Evolutionary conservation across 2,797 vertebrate genomes (phyloP).

Genomic region (Halcyon badia): DNA sequence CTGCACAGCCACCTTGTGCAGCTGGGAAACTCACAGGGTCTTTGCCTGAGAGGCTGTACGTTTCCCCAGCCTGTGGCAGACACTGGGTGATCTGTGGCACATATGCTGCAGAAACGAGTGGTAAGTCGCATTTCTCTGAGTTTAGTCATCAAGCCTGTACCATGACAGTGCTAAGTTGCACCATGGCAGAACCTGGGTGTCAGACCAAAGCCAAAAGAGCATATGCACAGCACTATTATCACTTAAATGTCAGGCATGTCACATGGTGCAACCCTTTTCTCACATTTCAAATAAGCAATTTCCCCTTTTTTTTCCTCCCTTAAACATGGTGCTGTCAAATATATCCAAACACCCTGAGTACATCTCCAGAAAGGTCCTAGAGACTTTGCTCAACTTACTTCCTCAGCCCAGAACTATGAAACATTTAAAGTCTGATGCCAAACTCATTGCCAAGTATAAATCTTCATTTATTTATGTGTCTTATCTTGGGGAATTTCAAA

Average conservation of each 20-base stretch:
- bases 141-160: constrained; percentile 51
- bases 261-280: constrained; percentile 51
- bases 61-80: not conserved
- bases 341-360: constrained; percentile 46
- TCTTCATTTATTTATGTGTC: constrained; percentile 64
- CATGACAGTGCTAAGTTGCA: constrained; percentile 55
- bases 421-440: constrained; percentile 54
- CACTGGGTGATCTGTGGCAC: constrained; percentile 34
- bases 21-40: constrained; percentile 24
- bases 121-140: constrained; percentile 25
- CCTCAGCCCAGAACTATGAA: constrained; percentile 62
- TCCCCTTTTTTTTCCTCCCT: constrained; percentile 39
- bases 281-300: constrained; percentile 45
- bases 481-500: constrained; percentile 68
- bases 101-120: constrained; percentile 39
- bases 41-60: not conserved
- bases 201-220: constrained; percentile 70
- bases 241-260: constrained; percentile 65
- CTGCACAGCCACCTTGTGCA: constrained; percentile 60
- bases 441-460: constrained; percentile 62
- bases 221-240: constrained; percentile 42
- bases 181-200: constrained; percentile 49
- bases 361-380: constrained; percentile 55
- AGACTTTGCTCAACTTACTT: constrained; percentile 72
- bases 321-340: constrained; percentile 60